Evolutionary conservation across 2,888 invertebrate genomes (phyloP), one percentile per base, ranked within the genome.

Genomic region (Drosophila leonis): DNA sequence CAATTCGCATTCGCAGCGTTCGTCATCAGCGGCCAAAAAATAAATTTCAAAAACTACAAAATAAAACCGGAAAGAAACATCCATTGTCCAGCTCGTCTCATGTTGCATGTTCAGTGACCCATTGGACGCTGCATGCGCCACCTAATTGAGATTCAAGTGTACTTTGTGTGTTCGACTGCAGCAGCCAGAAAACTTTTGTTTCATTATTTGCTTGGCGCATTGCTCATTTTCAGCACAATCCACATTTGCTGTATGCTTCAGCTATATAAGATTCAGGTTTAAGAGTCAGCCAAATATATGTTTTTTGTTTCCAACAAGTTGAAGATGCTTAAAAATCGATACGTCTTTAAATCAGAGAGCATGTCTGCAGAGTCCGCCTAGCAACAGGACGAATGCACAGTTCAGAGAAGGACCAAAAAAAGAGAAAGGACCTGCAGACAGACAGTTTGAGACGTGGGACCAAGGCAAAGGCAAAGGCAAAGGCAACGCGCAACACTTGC

Each of bases 101-200:
- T 18, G 41, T 20, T 10, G 20, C 57, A 62, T 78, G 71, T 67
- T 75, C 79, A 59, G 57, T 80, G 74, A 81, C 83, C 82, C 82
- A 83, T 80, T 75, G 72, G 68, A 62, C 35, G 41, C 64, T 48
- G 75, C 61, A 68, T 64, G 75, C 60, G 73, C 75, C 60, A 75
- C 74, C 82, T 82, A 89, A 89, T 85, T 85, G 82, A 84, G 76
- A 87, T 74, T 89, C 84, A 84, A 85, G 87, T 78, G 84, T 71
- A 76, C 71, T 85, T 72, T 71, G 60, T 72, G 59, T 64, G 69
- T 48, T 54, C 65, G 52, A 9, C 60, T 61, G 39, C 27, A 66
- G 18, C 18, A 62, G 20, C 49, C 54, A 42, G 12, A 33, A 70
- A 18, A 39, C 24, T 64, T 52, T 44, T 57, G 29, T 75, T 72